phyloP scores from a whole-genome alignment of 2,797 vertebrate species.

The Fratercula arctica region DNA sequence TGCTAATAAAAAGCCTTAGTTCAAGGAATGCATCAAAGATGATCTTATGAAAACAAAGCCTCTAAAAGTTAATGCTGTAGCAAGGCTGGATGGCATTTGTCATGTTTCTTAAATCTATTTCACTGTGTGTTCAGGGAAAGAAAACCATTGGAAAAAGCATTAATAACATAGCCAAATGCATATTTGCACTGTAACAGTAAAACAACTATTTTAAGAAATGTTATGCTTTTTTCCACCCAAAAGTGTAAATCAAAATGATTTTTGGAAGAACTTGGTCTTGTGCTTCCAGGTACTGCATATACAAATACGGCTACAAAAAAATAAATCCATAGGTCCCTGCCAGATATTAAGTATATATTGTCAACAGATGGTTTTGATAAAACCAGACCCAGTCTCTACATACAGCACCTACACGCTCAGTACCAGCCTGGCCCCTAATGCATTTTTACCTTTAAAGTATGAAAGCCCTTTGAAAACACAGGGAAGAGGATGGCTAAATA shows the following conservation, averaged over 20 bases:
- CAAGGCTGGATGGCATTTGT: neutral
- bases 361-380: constrained; percentile 3
- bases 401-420: neutral
- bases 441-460: neutral
- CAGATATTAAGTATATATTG: neutral
- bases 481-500: neutral
- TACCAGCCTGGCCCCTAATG: neutral
- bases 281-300: neutral
- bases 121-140: neutral
- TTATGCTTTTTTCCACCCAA: neutral
- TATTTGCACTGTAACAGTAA: neutral
- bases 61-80: neutral
- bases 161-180: neutral
- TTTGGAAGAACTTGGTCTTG: neutral
- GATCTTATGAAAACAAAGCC: neutral
- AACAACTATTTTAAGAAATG: neutral
- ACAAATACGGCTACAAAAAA: neutral
- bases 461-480: neutral
- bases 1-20: neutral
- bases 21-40: neutral
- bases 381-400: neutral
- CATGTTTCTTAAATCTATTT: neutral
- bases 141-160: neutral
- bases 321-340: neutral
- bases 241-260: constrained; percentile 16